Evolutionary conservation across 2,113 vertebrate species (phyloP).

Genomic region (Acanthisitta chloris): DNA sequence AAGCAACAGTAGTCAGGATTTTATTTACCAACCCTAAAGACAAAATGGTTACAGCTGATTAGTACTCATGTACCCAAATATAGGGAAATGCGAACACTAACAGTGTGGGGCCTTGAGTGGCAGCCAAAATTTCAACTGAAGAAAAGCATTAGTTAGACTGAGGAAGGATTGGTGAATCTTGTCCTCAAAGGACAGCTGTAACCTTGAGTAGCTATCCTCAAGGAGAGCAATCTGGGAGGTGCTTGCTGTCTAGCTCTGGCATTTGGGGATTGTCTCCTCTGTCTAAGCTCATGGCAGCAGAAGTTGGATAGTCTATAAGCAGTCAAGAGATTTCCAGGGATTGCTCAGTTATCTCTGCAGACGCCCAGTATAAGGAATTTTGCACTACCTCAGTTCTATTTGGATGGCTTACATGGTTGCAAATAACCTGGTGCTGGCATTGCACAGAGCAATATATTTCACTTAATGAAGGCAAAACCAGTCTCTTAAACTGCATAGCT

Average conservation of each 20-base stretch:
- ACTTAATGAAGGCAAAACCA: not conserved
- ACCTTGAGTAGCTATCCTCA: not conserved
- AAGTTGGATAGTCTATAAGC: not conserved
- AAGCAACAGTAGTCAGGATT: not conserved
- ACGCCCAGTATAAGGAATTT: not conserved
- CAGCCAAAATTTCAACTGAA: not conserved
- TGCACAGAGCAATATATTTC: not conserved
- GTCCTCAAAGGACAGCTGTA: not conserved
- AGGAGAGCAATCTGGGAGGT: not conserved
- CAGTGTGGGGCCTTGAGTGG: not conserved
- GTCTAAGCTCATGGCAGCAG: not conserved
- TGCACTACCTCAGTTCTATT: not conserved
- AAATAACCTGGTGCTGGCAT: not conserved
- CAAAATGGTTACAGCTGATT: not conserved
- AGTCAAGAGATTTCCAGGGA: not conserved
- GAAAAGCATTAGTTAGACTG: not conserved
- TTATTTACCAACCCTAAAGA: not conserved
- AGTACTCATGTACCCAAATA: not conserved
- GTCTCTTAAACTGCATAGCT: not conserved
- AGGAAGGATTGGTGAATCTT: not conserved
- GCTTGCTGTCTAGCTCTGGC: not conserved
- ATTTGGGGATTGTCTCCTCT: not conserved
- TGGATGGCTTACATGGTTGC: not conserved
- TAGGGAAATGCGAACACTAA: accelerated
- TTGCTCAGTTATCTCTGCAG: not conserved